Base-by-base conservation (phyloP, 1,140 invertebrate genomes). In the Harpegnathos saltator region DNA sequence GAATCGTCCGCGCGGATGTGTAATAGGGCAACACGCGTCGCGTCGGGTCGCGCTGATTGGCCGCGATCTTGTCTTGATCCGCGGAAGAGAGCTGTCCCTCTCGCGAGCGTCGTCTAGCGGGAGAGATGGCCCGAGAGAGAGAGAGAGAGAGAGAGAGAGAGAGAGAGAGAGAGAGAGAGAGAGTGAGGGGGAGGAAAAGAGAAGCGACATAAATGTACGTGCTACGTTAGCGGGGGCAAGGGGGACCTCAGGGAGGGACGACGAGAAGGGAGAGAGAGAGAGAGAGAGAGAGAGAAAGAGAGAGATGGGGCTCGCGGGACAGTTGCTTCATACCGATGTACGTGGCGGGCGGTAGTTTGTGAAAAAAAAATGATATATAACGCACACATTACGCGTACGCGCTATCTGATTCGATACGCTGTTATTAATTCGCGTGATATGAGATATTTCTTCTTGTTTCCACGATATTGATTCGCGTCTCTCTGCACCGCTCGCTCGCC, bases 11-110 rank as follows among this genome's bases (percentile, higher is more conserved):
- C 62, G 19, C 7, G 33, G 54, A 56, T 63, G 22, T 22, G 52
- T 71, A 38, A 69, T 80, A 80, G 65, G 33, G 7, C 38, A 44
- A 44, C n/a, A 44, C 33, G 38, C 80, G 59, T 66, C 65, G 26
- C 78, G 48, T 11, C 44, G 54, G 2, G 9, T 82, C 54, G 56
- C 68, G 56, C 71, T 82, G 73, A 87, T 87, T 87, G 86, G 86
- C 66, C 82, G 78, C 71, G 62, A 29, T 54, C 62, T 69, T 52
- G 12, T 80, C 75, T 69, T 54, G 52, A 71, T 59, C 33, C 52
- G 33, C 65, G 33, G 52, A 59, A 59, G 52, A 80, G 65, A 69
- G 33, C 65, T 80, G n/a, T 80, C 33, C 54, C 75, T 80, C 52
- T 80, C 63, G 22, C 24, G 38, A 15, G 19, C 12, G 44, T 73